A percentile compares a stretch with the other conserved stretches of the same genome.
phyloP scores from a whole-genome alignment of 2,797 vertebrate genomes.

The Scolopax bukidnonensis region DNA sequence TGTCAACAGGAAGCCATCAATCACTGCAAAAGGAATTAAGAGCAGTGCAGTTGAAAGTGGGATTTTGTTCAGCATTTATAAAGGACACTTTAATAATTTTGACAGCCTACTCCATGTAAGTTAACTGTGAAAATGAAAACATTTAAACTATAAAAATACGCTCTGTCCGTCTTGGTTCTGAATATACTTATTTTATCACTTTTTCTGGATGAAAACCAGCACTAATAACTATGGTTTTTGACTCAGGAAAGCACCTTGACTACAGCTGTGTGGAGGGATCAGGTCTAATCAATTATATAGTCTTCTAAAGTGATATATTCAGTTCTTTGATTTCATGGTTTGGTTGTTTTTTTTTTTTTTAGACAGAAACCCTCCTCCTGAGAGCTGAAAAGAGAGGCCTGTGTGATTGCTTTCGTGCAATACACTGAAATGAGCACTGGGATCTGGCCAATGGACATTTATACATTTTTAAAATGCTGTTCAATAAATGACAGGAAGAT shows the following conservation, averaged over 20 bases:
- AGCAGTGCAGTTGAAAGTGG: not conserved
- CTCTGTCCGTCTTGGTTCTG: not conserved
- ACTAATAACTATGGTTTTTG: constrained; percentile 24
- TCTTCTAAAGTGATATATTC: not conserved
- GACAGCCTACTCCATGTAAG: not conserved
- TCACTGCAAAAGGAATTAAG: not conserved
- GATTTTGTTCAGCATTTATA: not conserved
- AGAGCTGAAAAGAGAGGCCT: constrained; percentile 88
- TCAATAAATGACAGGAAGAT: constrained; percentile 29
- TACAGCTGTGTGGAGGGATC: not conserved
- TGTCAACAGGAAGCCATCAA: constrained; percentile 36
- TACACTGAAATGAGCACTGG: constrained; percentile 79
- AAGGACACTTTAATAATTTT: constrained; percentile 32
- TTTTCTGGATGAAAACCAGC: constrained; percentile 32
- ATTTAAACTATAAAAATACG: constrained; percentile 2
- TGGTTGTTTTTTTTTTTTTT: not conserved
- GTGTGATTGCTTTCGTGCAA: constrained; percentile 88
- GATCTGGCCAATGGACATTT: constrained; percentile 37
- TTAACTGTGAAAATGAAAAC: constrained; percentile 29
- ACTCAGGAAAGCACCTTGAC: constrained; percentile 37
- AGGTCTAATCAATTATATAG: constrained; percentile 7
- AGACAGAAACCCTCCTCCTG: constrained; percentile 92
- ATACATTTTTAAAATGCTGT: constrained; percentile 6
- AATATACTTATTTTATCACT: constrained; percentile 11
- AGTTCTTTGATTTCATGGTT: not conserved